Evolutionary conservation across 2,888 invertebrate genomes (phyloP).

Genomic region (Lepidochitona cinerea): DNA sequence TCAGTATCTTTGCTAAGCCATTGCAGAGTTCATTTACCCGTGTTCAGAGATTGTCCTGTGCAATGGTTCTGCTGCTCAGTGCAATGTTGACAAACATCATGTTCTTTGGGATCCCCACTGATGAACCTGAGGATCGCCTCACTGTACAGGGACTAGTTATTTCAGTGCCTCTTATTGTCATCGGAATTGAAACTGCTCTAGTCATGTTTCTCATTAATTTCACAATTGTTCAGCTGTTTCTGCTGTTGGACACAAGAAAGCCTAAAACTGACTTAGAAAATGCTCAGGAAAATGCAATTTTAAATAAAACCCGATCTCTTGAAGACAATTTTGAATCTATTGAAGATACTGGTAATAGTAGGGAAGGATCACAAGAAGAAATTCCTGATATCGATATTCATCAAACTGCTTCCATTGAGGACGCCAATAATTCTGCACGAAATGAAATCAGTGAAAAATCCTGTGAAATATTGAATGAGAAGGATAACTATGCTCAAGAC

Average conservation of each 20-base stretch:
- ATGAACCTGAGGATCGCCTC: slow-evolving; percentile 47
- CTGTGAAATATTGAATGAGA: too few relatives aligned
- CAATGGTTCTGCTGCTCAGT: slow-evolving; percentile 53
- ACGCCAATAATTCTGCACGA: too few relatives aligned
- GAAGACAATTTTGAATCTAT: too few relatives aligned
- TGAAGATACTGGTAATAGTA: too few relatives aligned
- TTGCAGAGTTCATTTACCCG: slow-evolving; percentile 58
- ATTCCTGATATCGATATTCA: too few relatives aligned
- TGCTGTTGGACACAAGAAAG: slow-evolving; percentile 28
- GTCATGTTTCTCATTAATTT: slow-evolving; percentile 55
- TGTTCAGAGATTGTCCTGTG: slow-evolving; percentile 63
- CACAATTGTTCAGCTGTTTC: slow-evolving; percentile 49
- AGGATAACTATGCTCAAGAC: too few relatives aligned
- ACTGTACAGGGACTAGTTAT: slow-evolving; percentile 30
- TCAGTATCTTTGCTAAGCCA: slow-evolving; percentile 63
- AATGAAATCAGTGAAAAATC: too few relatives aligned
- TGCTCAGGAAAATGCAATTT: too few relatives aligned
- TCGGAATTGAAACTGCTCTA: slow-evolving; percentile 52
- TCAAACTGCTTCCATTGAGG: too few relatives aligned
- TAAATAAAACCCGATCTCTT: too few relatives aligned
- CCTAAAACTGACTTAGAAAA: too few relatives aligned
- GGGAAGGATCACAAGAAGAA: too few relatives aligned
- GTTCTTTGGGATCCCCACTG: slow-evolving; percentile 58
- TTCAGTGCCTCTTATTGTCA: slow-evolving; percentile 42
- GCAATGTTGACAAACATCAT: slow-evolving; percentile 65